phyloP scores from a whole-genome alignment of 2,888 invertebrate species.

The Athalia rosae region DNA sequence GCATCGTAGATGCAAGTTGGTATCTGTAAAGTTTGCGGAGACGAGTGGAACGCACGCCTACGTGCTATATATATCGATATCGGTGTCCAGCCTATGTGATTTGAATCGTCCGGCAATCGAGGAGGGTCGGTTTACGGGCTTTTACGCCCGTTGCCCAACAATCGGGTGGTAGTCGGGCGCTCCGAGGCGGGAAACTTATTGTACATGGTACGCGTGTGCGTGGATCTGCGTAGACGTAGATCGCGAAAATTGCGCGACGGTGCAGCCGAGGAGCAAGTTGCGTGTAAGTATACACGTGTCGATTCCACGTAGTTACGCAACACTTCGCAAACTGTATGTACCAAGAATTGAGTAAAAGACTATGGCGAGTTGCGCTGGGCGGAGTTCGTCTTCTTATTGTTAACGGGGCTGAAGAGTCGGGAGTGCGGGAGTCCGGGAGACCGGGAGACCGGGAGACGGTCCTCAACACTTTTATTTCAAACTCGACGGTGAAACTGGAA shows the following conservation, averaged over 20 bases:
- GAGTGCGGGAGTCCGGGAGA: background rate
- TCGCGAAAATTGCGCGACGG: background rate
- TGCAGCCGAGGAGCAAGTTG: background rate
- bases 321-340: background rate
- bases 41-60: background rate
- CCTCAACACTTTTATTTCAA: background rate
- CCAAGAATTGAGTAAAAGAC: background rate
- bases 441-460: background rate
- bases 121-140: too few relatives aligned
- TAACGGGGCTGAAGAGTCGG: too few relatives aligned
- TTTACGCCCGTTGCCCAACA: too few relatives aligned
- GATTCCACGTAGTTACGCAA: conserved; percentile 23
- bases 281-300: conserved; percentile 29
- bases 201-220: background rate
- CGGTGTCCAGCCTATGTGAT: too few relatives aligned
- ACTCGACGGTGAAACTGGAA: background rate
- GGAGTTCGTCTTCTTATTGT: too few relatives aligned
- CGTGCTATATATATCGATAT: background rate
- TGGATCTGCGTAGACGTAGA: background rate
- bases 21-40: background rate
- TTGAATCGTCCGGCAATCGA: too few relatives aligned
- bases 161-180: too few relatives aligned
- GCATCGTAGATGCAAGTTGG: background rate
- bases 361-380: background rate
- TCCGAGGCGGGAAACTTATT: background rate